A percentile compares a stretch with the other conserved stretches of the same genome.
Conservation (phyloP, 1,140 invertebrate genomes). For the Drosophila erecta region DNA sequence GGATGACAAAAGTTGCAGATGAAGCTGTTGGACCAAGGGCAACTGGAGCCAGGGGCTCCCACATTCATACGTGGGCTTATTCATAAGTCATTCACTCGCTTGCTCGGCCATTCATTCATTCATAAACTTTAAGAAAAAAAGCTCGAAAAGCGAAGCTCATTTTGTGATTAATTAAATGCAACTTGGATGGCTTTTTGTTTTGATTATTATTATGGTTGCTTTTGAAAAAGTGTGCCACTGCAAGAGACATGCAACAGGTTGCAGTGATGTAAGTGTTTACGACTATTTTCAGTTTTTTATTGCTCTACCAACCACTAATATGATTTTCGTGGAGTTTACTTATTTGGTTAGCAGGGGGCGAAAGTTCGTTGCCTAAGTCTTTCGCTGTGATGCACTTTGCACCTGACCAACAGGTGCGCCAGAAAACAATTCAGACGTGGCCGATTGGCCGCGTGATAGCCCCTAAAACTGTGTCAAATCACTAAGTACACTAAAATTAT, state of each 20-base stretch:
- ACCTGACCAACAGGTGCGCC: constrained; percentile 41
- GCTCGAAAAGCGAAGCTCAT: constrained; percentile 46
- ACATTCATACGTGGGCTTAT: constrained; percentile 44
- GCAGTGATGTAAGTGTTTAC: constrained; percentile 53
- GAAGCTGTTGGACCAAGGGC: constrained; percentile 37
- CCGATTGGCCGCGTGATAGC: constrained; percentile 39
- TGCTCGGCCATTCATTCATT: constrained; percentile 51
- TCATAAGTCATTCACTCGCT: constrained; percentile 54
- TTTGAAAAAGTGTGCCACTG: constrained; percentile 70
- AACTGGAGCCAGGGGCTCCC: constrained; percentile 36
- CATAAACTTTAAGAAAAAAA: constrained; percentile 66
- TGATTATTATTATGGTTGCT: constrained; percentile 28
- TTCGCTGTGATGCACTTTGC: constrained; percentile 64
- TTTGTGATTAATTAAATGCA: constrained; percentile 82
- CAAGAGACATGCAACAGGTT: constrained; percentile 65
- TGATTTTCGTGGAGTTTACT: constrained; percentile 8
- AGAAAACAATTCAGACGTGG: constrained; percentile 65
- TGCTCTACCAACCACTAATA: constrained; percentile 24
- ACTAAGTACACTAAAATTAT: constrained; percentile 44
- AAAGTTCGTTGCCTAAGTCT: constrained; percentile 66
- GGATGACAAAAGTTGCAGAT: constrained; percentile 56
- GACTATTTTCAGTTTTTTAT: constrained; percentile 57
- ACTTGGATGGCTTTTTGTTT: constrained; percentile 22
- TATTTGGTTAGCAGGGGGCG: constrained; percentile 37
- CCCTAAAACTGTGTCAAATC: constrained; percentile 50